Conservation (phyloP, 2,113 vertebrate species). For the Ancistrus triradiatus region DNA sequence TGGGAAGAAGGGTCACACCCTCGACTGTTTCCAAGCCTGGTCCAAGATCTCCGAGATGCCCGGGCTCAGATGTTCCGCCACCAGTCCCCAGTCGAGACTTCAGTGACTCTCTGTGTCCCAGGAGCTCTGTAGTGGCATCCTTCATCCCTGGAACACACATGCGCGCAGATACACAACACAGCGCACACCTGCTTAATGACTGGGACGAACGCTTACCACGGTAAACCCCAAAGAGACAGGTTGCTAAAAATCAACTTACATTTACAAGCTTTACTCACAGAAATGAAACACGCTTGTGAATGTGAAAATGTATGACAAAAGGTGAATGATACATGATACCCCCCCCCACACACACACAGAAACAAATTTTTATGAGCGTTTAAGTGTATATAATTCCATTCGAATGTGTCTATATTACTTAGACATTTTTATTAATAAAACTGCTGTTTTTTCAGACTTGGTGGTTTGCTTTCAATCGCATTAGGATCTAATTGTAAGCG, state of each 20-base stretch:
- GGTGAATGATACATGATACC: no score
- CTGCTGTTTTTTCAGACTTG: conserved; percentile 86
- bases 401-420: no score
- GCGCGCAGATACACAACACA: neutral
- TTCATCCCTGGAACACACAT: conserved; percentile 83
- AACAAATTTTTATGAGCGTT: no score
- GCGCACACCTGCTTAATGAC: neutral
- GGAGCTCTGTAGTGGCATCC: conserved; percentile 85
- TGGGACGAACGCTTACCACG: neutral
- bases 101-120: conserved; percentile 93
- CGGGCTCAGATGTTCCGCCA: conserved; percentile 78
- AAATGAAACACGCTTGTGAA: no score
- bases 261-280: no score
- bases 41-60: conserved; percentile 88
- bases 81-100: conserved; percentile 79
- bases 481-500: no score
- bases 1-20: conserved; percentile 87
- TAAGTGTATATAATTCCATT: neutral
- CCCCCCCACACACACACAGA: no score
- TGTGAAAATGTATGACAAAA: no score
- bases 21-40: conserved; percentile 87
- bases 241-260: neutral
- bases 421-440: conserved; percentile 82
- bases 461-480: conserved; percentile 87
- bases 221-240: neutral